Conservation (phyloP, 1,140 invertebrate genomes). For the Hyles vespertilio region DNA sequence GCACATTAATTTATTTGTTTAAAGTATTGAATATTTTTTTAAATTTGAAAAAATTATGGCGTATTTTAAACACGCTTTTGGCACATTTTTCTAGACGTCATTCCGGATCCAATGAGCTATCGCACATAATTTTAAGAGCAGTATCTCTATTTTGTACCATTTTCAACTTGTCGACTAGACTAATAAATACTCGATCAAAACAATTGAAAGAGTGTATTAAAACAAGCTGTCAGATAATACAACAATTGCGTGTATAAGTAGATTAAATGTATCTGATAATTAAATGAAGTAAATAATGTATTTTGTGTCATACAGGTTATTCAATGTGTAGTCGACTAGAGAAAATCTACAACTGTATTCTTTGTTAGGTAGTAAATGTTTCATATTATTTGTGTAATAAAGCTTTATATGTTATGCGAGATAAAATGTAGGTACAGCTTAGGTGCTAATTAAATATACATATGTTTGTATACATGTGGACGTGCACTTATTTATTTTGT, state of each 20-base stretch:
- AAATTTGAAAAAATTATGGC: no score
- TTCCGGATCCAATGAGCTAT: no score
- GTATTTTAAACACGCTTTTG: no score
- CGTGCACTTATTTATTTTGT: conserved; percentile 61
- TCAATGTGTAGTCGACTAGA: conserved; percentile 44
- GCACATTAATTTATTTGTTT: no score
- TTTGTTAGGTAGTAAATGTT: conserved; percentile 58
- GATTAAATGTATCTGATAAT: conserved; percentile 1
- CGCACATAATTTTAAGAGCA: no score
- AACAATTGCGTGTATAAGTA: background rate
- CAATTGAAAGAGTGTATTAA: background rate
- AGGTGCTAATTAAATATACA: conserved; percentile 60
- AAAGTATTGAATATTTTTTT: background rate
- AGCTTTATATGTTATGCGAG: conserved; percentile 40
- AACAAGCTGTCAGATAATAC: conserved; percentile 4
- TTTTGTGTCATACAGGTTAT: conserved; percentile 18
- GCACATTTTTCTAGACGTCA: no score
- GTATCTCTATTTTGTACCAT: no score
- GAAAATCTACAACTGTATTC: conserved; percentile 30
- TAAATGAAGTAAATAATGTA: background rate
- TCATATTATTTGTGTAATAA: conserved; percentile 47
- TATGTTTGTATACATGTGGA: conserved; percentile 50
- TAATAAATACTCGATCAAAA: background rate
- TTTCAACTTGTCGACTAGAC: no score
- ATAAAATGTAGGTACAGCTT: conserved; percentile 54